phyloP scores from a whole-genome alignment of 2,797 vertebrate genomes.

The Enteromius mattozi region DNA sequence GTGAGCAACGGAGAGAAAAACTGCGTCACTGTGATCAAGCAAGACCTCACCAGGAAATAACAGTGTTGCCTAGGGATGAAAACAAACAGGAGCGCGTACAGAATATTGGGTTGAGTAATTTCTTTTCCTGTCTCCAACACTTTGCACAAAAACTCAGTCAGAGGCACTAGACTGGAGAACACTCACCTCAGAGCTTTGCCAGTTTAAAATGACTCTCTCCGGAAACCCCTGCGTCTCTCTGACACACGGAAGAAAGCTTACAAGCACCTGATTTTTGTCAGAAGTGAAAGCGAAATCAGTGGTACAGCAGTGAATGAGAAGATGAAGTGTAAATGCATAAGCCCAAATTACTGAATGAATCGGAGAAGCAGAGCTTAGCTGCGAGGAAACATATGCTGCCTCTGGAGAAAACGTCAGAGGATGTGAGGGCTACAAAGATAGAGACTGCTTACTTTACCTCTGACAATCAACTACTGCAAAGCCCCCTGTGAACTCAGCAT shows the following conservation, averaged over 20 bases:
- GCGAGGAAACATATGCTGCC: conserved; percentile 11
- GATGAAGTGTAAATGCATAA: neutral
- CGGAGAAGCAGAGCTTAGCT: conserved; percentile 8
- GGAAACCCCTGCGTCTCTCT: conserved; percentile 20
- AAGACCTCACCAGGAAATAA: conserved; percentile 67
- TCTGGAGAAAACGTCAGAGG: conserved; percentile 33
- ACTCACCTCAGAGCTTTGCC: conserved; percentile 28
- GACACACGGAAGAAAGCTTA: conserved; percentile 36
- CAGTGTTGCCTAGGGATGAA: conserved; percentile 69
- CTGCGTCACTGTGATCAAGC: conserved; percentile 61
- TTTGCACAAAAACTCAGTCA: conserved; percentile 32
- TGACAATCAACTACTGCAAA: conserved; percentile 56
- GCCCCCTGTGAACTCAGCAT: conserved; percentile 58
- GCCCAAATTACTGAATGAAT: conserved; percentile 15
- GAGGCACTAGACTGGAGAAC: conserved; percentile 25
- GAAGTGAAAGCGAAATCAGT: conserved; percentile 41
- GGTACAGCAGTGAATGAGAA: conserved; percentile 29
- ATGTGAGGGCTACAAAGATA: conserved; percentile 42
- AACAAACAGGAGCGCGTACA: conserved; percentile 64
- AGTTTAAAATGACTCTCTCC: neutral
- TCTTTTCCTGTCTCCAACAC: conserved; percentile 40
- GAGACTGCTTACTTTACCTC: conserved; percentile 55
- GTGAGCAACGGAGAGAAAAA: conserved; percentile 42
- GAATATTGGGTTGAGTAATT: conserved; percentile 62
- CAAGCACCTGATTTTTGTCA: conserved; percentile 40